A percentile compares a stretch with the other conserved stretches of the same genome.
phyloP scores from a whole-genome alignment of 2,113 vertebrate species.

The Paradisaea rubra region DNA sequence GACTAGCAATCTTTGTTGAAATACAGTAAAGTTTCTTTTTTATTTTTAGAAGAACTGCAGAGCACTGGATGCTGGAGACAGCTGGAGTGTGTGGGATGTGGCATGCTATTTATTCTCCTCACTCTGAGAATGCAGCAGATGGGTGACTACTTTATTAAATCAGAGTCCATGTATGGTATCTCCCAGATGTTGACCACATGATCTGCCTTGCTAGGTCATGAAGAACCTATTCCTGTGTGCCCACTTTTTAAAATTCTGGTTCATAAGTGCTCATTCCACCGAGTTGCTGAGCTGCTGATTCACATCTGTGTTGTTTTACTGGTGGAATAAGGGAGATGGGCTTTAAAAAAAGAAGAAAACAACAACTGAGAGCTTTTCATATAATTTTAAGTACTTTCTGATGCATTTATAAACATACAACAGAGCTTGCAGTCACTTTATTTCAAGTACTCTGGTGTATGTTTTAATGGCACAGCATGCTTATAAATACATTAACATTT shows the following conservation, averaged over 20 bases:
- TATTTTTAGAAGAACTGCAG: conserved; percentile 69
- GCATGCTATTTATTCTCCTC: conserved; percentile 72
- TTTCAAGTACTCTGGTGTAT: not conserved
- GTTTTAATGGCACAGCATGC: not conserved
- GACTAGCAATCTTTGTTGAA: conserved; percentile 33
- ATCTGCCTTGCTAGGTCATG: conserved; percentile 29
- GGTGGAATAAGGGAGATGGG: not conserved
- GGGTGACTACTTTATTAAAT: conserved; percentile 69
- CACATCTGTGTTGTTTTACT: conserved; percentile 40
- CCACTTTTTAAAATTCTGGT: conserved; percentile 17
- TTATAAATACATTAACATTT: conserved; percentile 2
- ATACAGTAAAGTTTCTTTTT: conserved; percentile 61
- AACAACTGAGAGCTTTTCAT: conserved; percentile 14
- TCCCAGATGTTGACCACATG: conserved; percentile 72
- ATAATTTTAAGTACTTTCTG: conserved; percentile 39
- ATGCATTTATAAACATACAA: conserved; percentile 17
- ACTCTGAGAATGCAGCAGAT: conserved; percentile 70
- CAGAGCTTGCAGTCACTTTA: not conserved
- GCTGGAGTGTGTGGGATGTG: conserved; percentile 76
- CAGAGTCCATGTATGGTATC: conserved; percentile 39
- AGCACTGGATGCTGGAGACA: conserved; percentile 74
- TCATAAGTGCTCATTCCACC: not conserved
- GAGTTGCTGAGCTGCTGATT: conserved; percentile 15
- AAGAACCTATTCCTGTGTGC: conserved; percentile 36
- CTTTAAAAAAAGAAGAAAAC: not conserved